Evolutionary conservation across 2,797 vertebrate genomes (phyloP).

Genomic region (Diceros bicornis): DNA sequence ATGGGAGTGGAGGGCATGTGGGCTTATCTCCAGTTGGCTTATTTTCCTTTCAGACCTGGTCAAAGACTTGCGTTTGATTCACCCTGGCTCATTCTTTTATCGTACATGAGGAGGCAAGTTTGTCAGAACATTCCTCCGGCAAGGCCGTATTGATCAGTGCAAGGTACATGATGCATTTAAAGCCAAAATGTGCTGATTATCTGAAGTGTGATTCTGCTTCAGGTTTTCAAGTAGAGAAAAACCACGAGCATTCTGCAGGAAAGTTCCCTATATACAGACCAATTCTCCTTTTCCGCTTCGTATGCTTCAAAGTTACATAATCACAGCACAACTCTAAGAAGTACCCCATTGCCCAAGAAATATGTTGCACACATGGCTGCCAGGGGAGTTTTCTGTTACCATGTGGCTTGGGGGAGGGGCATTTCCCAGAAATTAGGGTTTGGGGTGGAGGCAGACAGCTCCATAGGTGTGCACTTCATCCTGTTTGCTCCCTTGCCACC

Average conservation of each 20-base stretch:
- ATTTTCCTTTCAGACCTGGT: not conserved
- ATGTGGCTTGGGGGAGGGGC: not conserved
- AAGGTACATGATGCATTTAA: not conserved
- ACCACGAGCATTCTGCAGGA: not conserved
- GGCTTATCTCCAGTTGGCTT: not conserved
- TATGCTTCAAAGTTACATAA: not conserved
- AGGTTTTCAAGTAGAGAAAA: constrained; percentile 53
- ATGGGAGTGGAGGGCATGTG: not conserved
- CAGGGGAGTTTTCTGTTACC: not conserved
- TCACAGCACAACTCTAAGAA: not conserved
- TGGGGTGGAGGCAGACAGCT: not conserved
- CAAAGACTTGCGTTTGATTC: not conserved
- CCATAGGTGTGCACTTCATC: not conserved
- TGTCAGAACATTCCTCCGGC: not conserved
- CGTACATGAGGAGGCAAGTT: not conserved
- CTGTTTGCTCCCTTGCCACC: not conserved
- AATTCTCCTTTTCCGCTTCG: not conserved
- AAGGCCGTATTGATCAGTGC: not conserved
- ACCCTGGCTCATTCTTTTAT: not conserved
- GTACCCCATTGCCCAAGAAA: not conserved
- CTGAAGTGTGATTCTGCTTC: constrained; percentile 18
- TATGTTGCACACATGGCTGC: not conserved
- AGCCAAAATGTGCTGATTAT: not conserved
- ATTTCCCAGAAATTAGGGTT: not conserved
- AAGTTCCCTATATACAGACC: not conserved